Percentiles rank a stretch among this genome's conserved stretches.
Conservation (phyloP, 2,888 invertebrate genomes). For the Leucophora obtusa region DNA sequence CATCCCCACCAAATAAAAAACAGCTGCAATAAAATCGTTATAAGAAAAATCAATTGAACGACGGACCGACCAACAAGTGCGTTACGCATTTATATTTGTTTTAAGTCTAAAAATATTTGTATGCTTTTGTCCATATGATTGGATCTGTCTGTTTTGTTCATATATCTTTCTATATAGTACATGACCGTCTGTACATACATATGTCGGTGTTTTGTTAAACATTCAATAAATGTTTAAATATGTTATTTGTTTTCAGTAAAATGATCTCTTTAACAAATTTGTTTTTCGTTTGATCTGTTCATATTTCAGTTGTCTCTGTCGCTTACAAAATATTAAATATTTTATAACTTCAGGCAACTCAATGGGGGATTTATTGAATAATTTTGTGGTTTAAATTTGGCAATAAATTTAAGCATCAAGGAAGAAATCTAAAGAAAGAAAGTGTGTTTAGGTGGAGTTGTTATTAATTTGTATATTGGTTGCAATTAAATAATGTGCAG, state of each 20-base stretch:
- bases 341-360: conserved; percentile 38
- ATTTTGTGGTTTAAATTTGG: conserved; percentile 27
- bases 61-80: conserved; percentile 41
- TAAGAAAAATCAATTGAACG: conserved; percentile 16
- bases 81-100: conserved; percentile 52
- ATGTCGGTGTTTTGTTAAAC: conserved; percentile 9
- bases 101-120: conserved; percentile 49
- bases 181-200: neutral
- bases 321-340: conserved; percentile 34
- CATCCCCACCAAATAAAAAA: conserved; percentile 21
- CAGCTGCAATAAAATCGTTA: conserved; percentile 14
- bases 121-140: conserved; percentile 20
- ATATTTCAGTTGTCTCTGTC: conserved; percentile 17
- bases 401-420: conserved; percentile 46
- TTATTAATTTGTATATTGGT: conserved; percentile 9
- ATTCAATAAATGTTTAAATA: conserved; percentile 45
- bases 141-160: neutral
- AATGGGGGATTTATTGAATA: conserved; percentile 38
- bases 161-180: neutral
- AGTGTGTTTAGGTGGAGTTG: conserved; percentile 33
- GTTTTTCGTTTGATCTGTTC: conserved; percentile 23
- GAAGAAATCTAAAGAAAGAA: conserved; percentile 39
- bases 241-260: conserved; percentile 47
- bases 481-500: neutral
- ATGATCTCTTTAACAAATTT: conserved; percentile 33